phyloP scores from a whole-genome alignment of 2,888 invertebrate species.

The Alitta virens region DNA sequence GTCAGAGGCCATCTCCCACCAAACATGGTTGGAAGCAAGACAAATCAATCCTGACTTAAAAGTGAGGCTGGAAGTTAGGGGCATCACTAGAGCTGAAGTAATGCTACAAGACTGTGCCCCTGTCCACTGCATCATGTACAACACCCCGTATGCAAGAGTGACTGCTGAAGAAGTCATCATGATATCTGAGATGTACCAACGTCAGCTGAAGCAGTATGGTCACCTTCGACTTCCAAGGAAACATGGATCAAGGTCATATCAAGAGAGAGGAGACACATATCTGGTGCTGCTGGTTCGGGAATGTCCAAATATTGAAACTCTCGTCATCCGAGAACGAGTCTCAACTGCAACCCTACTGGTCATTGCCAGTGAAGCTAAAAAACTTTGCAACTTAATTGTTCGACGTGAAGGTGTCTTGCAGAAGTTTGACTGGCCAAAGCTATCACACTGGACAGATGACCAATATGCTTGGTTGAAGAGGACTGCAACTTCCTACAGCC shows the following conservation, averaged over 20 bases:
- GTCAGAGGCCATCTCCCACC: conserved; percentile 40
- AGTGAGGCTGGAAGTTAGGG: conserved; percentile 71
- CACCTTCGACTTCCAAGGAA: conserved; percentile 70
- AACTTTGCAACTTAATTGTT: conserved; percentile 66
- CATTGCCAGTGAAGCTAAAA: conserved; percentile 67
- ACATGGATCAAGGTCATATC: conserved; percentile 68
- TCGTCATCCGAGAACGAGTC: conserved; percentile 72
- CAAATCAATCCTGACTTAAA: conserved; percentile 65
- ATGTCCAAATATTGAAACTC: conserved; percentile 68
- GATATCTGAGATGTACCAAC: conserved; percentile 65
- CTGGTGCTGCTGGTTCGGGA: conserved; percentile 68
- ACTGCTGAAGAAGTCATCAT: conserved; percentile 61
- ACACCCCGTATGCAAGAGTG: conserved; percentile 65
- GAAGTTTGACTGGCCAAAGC: conserved; percentile 65
- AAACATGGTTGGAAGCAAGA: conserved; percentile 62
- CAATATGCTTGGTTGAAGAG: conserved; percentile 68
- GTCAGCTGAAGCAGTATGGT: conserved; percentile 68
- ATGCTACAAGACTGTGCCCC: conserved; percentile 72
- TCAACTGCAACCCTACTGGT: conserved; percentile 76
- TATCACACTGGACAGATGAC: conserved; percentile 68
- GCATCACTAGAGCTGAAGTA: conserved; percentile 58
- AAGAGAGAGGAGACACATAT: conserved; percentile 69
- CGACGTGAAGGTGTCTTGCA: conserved; percentile 73
- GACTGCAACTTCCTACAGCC: conserved; percentile 66
- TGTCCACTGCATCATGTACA: conserved; percentile 67